Conservation (phyloP, 2,888 invertebrate species). For the Branchellion lobata region DNA sequence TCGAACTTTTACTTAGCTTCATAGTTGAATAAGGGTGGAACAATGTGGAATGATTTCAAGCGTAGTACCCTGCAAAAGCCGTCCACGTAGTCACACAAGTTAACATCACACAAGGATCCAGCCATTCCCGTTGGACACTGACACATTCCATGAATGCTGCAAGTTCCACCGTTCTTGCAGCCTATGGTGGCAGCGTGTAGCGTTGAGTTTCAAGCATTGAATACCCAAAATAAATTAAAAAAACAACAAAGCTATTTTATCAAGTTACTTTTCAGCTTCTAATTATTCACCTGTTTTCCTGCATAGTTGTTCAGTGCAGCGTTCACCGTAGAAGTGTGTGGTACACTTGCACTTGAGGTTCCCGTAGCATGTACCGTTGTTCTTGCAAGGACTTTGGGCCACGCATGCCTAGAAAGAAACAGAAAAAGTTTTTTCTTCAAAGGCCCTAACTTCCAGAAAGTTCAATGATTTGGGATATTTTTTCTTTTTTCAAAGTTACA, state of each 20-base stretch:
- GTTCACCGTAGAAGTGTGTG: conserved; percentile 27
- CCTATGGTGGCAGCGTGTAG: conserved; percentile 19
- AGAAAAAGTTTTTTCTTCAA: neutral
- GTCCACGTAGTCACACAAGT: neutral
- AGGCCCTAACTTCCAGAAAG: neutral
- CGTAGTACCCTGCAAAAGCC: conserved; percentile 17
- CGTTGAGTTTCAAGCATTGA: neutral
- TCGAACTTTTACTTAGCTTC: no score
- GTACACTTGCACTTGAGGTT: conserved; percentile 41
- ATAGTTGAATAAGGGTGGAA: no score
- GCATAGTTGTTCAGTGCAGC: conserved; percentile 43
- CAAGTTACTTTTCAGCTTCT: neutral
- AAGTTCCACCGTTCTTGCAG: conserved; percentile 43
- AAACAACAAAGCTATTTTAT: no score
- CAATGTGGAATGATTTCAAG: no score
- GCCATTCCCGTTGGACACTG: neutral
- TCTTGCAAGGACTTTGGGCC: conserved; percentile 37
- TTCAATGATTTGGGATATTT: neutral
- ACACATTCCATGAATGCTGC: conserved; percentile 23
- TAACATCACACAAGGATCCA: conserved; percentile 16
- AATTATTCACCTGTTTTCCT: conserved; percentile 21
- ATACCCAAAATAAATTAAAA: neutral
- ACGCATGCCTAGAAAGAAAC: conserved; percentile 23
- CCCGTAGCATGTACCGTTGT: conserved; percentile 46
- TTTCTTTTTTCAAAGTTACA: neutral